These are phyloP conservation scores for Penaeus chinensis DNA, from an alignment of 1,140 invertebrate species.

Conservation along the genomic window DNA sequence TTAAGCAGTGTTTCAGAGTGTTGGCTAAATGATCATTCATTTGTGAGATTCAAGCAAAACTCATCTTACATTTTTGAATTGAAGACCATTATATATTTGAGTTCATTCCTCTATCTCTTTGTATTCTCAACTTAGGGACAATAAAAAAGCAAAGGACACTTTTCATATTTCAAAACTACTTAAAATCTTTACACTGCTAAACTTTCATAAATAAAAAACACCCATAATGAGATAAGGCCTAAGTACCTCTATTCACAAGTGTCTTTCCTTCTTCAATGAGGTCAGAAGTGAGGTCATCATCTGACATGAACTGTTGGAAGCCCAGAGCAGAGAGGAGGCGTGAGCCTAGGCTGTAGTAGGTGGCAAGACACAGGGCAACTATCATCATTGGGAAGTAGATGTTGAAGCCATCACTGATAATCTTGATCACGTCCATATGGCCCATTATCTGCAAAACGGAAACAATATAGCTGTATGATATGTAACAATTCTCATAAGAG, in stretches of 20 bases:
- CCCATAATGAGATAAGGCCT: conserved; percentile 39
- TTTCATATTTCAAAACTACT: background rate
- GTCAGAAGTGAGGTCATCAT: conserved; percentile 93
- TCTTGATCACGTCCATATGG: conserved; percentile 97
- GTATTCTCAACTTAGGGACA: background rate
- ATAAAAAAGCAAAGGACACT: background rate
- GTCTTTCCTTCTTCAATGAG: conserved; percentile 87
- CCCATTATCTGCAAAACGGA: conserved; percentile 89
- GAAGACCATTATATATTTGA: background rate
- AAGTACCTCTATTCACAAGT: conserved; percentile 73
- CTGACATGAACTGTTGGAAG: conserved; percentile 92
- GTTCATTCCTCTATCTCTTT: background rate
- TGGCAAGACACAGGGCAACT: conserved; percentile 91
- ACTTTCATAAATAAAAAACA: conserved; percentile 68
- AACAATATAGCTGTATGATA: background rate
- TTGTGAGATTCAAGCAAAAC: background rate
- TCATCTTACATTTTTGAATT: background rate
- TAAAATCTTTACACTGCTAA: background rate
- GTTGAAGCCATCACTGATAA: conserved; percentile 98
- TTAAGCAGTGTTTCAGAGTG: too few species aligned
- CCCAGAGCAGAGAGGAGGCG: conserved; percentile 86
- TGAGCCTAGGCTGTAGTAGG: conserved; percentile 94
- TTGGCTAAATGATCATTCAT: too few species aligned
- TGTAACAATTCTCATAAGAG: background rate
- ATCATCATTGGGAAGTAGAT: conserved; percentile 99